Evolutionary conservation across 1,140 invertebrate species (phyloP), one percentile per base, ranked within the genome.

Genomic region (Aphelinus certus): DNA sequence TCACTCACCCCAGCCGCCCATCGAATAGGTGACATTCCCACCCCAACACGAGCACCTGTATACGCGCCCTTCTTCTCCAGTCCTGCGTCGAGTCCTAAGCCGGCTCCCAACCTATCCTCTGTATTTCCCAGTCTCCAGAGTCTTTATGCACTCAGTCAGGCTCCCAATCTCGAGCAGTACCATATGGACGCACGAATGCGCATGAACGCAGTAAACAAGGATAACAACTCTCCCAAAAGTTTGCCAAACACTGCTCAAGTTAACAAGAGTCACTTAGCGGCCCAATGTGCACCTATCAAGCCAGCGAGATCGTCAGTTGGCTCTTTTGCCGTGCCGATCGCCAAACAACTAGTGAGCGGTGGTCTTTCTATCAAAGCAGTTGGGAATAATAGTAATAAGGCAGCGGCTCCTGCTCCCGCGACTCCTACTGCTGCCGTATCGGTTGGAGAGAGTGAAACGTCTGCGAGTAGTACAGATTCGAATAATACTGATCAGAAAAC

Each of bases 1-100:
- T 86, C 83, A 1, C 62, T 85, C 3, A 86, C 85, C 3, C 85
- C 85, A 0, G 84, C 85, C 0, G 83, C 78, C 3, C 83, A 85
- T 67, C 79, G 83, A 2, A 79, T 84, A 0, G 67, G 47, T 7
- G 84, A 85, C 10, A 81, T 75, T 9, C 76, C 78, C 0, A 47
- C 70, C 1, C 66, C 79, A 0, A 70, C 70, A 0, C 83, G 84
- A 3, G 42, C 78, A 0, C 85, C 84, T 0, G 84, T 86, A 10
- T 86, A 86, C 6, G 85, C 85, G 0, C 83, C 84, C 1, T 78
- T 67, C 43, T 77, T 79, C 26, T 57, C 82, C 4, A 75, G 76
- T 0, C 69, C 76, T 7, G 71, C 81, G 1, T 46, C 77, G 5
- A 79, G 46, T 55, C 73, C 6, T 49, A 78, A 6, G 72, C 67